Percentiles rank a stretch among this genome's conserved stretches.
phyloP scores from a whole-genome alignment of 2,888 invertebrate genomes.

The Agrochola lychnidis region DNA sequence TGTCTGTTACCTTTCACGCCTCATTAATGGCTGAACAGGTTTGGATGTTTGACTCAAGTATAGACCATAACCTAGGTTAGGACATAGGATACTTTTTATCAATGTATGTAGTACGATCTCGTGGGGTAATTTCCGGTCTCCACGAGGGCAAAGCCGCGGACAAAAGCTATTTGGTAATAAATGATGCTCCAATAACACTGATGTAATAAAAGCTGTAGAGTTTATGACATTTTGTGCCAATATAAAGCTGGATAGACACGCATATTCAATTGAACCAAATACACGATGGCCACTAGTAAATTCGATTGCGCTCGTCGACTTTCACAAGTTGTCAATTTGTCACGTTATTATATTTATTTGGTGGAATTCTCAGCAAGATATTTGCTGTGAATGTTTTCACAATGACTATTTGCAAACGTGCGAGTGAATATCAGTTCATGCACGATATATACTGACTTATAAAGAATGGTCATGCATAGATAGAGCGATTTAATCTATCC shows the following conservation, averaged over 20 bases:
- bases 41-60: too few species aligned
- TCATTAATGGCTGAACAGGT: too few species aligned
- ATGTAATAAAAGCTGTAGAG: neutral
- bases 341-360: conserved; percentile 7
- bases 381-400: neutral
- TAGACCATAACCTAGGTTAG: too few species aligned
- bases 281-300: neutral
- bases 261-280: neutral
- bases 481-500: neutral
- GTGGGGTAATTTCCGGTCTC: too few species aligned
- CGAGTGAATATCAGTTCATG: neutral
- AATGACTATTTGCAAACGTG: neutral
- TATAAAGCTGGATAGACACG: neutral
- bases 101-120: too few species aligned
- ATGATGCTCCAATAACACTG: neutral
- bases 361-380: neutral
- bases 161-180: neutral
- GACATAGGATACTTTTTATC: too few species aligned
- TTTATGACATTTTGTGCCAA: neutral
- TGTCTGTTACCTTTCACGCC: too few species aligned
- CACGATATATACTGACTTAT: neutral
- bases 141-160: too few species aligned
- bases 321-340: conserved; percentile 9
- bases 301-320: conserved; percentile 4
- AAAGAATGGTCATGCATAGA: neutral